These are phyloP conservation scores for Saccopteryx bilineata DNA, from an alignment of 2,113 vertebrate genomes.

Conservation along the genomic window DNA sequence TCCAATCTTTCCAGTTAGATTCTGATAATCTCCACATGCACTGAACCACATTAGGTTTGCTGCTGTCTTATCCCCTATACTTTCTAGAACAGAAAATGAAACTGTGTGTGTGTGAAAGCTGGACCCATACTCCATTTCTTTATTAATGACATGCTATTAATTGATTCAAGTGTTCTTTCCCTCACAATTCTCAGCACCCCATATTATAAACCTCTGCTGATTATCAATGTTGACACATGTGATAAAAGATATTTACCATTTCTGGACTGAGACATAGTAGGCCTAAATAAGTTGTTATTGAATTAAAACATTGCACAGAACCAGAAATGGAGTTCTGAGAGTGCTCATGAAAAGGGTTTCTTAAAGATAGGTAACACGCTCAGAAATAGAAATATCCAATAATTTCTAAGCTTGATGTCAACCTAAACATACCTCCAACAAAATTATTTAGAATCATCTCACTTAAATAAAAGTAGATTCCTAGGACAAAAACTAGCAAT, in stretches of 20 bases:
- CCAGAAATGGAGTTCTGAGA: background rate
- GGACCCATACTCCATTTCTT: background rate
- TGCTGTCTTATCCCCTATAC: background rate
- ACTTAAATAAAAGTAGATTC: conserved; percentile 10
- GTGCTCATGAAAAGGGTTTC: background rate
- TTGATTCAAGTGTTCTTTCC: background rate
- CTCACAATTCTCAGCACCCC: background rate
- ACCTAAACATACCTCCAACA: background rate
- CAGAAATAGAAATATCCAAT: background rate
- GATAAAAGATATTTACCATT: background rate
- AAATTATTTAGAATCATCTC: background rate
- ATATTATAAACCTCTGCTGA: background rate
- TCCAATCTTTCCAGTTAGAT: background rate
- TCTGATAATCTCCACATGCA: background rate
- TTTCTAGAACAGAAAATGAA: background rate
- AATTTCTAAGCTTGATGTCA: background rate
- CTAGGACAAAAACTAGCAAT: background rate
- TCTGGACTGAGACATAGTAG: background rate
- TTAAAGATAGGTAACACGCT: background rate
- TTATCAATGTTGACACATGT: background rate
- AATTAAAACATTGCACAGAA: background rate
- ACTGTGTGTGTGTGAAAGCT: background rate
- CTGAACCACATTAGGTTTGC: background rate
- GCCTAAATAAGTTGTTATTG: background rate
- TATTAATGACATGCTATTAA: background rate